Evolutionary conservation across 2,888 invertebrate species (phyloP).

Genomic region (Hipparchia semele): DNA sequence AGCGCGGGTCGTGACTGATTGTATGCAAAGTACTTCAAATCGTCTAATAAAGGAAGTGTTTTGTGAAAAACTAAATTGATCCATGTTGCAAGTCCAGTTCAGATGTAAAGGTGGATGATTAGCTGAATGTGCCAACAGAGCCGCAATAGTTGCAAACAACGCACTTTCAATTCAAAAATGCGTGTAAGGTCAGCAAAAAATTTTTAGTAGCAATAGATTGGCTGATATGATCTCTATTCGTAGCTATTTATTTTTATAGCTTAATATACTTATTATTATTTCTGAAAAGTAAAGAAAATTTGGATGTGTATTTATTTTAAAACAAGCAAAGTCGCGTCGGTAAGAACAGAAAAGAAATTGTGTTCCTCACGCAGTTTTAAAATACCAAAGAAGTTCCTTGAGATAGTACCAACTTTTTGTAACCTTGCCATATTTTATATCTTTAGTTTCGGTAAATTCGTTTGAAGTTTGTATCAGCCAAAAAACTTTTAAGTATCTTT

Average conservation of each 20-base stretch:
- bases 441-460: neutral
- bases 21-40: conserved; percentile 71
- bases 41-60: conserved; percentile 63
- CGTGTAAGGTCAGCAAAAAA: neutral
- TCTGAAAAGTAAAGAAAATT: no score
- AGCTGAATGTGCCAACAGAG: neutral
- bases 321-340: no score
- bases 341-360: no score
- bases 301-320: no score
- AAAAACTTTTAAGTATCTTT: conserved; percentile 25
- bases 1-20: conserved; percentile 64
- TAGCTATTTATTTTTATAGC: no score
- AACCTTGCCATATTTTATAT: neutral
- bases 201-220: no score
- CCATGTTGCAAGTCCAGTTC: conserved; percentile 45
- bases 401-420: neutral
- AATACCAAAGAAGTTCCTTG: neutral
- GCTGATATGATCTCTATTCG: no score
- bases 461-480: conserved; percentile 30
- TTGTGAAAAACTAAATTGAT: conserved; percentile 52
- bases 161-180: neutral
- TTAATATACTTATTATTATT: no score
- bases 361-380: neutral
- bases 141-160: neutral
- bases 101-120: neutral